phyloP scores from a whole-genome alignment of 1,140 invertebrate genomes.

The Drosophila nigrodunni region DNA sequence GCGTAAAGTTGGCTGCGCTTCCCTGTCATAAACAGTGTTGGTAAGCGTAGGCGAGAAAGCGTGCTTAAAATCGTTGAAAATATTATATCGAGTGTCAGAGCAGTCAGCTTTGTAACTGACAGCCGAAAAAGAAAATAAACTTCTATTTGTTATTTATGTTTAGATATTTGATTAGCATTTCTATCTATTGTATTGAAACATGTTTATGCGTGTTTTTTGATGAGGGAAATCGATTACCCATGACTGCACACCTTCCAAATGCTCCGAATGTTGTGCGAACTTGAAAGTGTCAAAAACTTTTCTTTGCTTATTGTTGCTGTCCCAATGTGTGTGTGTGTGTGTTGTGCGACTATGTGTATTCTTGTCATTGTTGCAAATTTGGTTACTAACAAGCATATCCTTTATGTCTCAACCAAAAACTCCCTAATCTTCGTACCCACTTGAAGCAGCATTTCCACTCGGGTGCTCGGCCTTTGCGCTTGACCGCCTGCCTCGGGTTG shows the following conservation, averaged over 20 bases:
- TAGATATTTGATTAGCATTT: conserved; percentile 25
- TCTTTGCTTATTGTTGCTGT: conserved; percentile 1
- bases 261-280: conserved; percentile 14
- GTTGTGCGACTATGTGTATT: background rate
- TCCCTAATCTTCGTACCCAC: background rate
- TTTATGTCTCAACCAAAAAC: conserved; percentile 38
- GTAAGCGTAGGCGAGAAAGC: background rate
- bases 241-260: conserved; percentile 3
- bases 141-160: conserved; percentile 6
- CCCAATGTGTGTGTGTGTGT: background rate
- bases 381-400: conserved; percentile 67
- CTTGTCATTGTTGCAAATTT: conserved; percentile 46
- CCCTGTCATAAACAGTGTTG: conserved; percentile 9
- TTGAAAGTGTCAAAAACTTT: conserved; percentile 41
- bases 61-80: background rate
- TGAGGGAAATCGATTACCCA: conserved; percentile 24
- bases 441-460: conserved; percentile 50
- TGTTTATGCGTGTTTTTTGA: conserved; percentile 2
- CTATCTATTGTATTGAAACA: conserved; percentile 25
- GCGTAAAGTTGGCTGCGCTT: conserved; percentile 53
- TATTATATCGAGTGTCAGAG: background rate
- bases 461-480: conserved; percentile 64
- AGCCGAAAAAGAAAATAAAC: background rate
- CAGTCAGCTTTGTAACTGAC: conserved; percentile 13
- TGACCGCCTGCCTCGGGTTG: conserved; percentile 55